Conservation (phyloP, 2,888 invertebrate species). For the Physocephala rufipes region DNA sequence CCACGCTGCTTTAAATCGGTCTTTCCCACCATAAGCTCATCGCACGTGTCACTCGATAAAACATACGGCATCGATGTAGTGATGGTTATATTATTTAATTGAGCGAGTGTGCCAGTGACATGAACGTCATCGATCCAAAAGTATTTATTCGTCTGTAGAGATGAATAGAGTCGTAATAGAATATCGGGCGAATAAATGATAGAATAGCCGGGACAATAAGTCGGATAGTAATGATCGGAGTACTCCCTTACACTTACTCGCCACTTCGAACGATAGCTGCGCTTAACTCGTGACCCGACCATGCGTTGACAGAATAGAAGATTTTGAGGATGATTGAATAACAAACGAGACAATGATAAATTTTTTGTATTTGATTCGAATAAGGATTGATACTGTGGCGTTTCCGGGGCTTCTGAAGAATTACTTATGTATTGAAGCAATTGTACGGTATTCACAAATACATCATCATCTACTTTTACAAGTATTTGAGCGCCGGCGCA, state of each 20-base stretch:
- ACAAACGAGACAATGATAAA: constrained; percentile 40
- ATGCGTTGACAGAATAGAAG: constrained; percentile 73
- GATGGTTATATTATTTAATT: constrained; percentile 67
- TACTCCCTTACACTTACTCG: constrained; percentile 76
- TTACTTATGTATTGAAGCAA: constrained; percentile 66
- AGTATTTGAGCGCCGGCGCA: constrained; percentile 75
- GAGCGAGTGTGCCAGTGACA: constrained; percentile 74
- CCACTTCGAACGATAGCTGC: constrained; percentile 78
- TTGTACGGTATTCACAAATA: constrained; percentile 75
- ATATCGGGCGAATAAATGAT: constrained; percentile 74
- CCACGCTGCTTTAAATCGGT: constrained; percentile 50
- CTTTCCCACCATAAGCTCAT: constrained; percentile 51
- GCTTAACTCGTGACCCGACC: constrained; percentile 68
- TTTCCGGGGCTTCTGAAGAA: background rate
- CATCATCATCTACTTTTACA: constrained; percentile 81
- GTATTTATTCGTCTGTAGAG: constrained; percentile 72
- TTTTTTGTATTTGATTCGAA: background rate
- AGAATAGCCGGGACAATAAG: constrained; percentile 79
- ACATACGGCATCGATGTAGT: constrained; percentile 57
- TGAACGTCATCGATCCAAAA: constrained; percentile 88
- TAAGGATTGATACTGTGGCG: background rate
- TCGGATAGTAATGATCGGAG: constrained; percentile 72
- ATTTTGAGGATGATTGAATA: constrained; percentile 61
- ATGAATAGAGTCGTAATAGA: constrained; percentile 68
- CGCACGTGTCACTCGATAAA: constrained; percentile 49